Percentiles rank a stretch among this genome's conserved stretches.
Conservation (phyloP, 2,113 vertebrate genomes). For the Fulica atra region DNA sequence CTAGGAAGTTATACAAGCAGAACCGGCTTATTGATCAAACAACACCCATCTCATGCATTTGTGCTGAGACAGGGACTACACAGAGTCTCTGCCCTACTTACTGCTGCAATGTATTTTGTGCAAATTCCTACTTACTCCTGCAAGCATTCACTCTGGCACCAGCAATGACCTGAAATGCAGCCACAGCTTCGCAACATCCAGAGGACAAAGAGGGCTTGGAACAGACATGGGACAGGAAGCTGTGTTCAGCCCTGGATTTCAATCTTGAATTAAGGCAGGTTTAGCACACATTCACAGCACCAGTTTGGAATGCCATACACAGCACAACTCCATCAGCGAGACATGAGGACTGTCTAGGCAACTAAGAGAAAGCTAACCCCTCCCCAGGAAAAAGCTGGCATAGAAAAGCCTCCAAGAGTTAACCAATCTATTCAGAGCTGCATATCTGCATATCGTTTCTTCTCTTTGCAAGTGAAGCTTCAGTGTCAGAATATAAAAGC, state of each 20-base stretch:
- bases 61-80: background rate
- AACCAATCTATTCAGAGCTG: background rate
- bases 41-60: accelerated
- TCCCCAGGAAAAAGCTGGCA: background rate
- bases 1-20: background rate
- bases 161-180: accelerated
- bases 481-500: background rate
- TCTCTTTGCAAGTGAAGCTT: background rate
- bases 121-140: background rate
- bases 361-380: background rate
- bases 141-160: background rate
- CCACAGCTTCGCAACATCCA: accelerated
- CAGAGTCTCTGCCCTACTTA: background rate
- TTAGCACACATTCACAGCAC: background rate
- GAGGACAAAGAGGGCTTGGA: background rate
- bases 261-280: background rate
- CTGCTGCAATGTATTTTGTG: background rate
- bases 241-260: background rate
- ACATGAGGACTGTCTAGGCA: background rate
- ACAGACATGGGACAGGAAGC: background rate
- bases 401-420: background rate
- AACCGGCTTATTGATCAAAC: background rate
- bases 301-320: conserved; percentile 16
- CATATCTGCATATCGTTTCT: background rate
- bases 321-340: background rate